phyloP scores from a whole-genome alignment of 2,113 vertebrate genomes.

The Scortum barcoo region DNA sequence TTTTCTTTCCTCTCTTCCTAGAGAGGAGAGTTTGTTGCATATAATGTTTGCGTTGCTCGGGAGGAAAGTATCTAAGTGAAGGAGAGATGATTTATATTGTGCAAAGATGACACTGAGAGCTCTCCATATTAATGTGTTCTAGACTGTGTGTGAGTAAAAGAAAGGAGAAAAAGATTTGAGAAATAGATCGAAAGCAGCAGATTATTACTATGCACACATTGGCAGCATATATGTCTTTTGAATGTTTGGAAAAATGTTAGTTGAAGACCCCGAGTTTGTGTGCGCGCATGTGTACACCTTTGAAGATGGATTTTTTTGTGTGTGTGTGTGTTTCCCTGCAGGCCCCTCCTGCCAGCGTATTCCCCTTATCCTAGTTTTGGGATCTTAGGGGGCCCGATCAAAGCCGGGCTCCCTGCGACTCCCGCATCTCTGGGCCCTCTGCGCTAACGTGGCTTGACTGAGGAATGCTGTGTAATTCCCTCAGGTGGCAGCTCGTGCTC shows the following conservation, averaged over 20 bases:
- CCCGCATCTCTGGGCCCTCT: conserved; percentile 30
- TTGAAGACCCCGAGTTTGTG: conserved; percentile 4
- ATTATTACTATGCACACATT: conserved; percentile 54
- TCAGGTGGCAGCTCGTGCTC: conserved; percentile 52
- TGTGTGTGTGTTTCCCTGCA: conserved; percentile 29
- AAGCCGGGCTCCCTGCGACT: conserved; percentile 48
- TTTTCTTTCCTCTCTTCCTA: neutral
- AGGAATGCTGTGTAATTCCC: conserved; percentile 70
- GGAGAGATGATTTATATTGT: neutral
- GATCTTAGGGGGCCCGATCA: conserved; percentile 54
- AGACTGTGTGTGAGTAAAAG: neutral
- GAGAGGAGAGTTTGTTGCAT: neutral
- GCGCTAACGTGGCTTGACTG: conserved; percentile 9
- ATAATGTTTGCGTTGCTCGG: conserved; percentile 1
- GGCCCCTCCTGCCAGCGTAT: conserved; percentile 45
- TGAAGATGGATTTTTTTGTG: conserved; percentile 52
- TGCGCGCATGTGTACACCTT: conserved; percentile 30
- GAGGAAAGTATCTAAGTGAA: neutral
- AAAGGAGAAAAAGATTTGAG: neutral
- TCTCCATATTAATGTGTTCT: neutral
- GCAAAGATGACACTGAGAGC: conserved; percentile 3
- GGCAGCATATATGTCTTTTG: conserved; percentile 46
- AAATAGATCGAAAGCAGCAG: conserved; percentile 48
- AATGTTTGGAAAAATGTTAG: conserved; percentile 47
- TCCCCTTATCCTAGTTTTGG: conserved; percentile 28